Evolutionary conservation across 1,140 invertebrate species (phyloP).

Genomic region (Hesperophylax magnus): DNA sequence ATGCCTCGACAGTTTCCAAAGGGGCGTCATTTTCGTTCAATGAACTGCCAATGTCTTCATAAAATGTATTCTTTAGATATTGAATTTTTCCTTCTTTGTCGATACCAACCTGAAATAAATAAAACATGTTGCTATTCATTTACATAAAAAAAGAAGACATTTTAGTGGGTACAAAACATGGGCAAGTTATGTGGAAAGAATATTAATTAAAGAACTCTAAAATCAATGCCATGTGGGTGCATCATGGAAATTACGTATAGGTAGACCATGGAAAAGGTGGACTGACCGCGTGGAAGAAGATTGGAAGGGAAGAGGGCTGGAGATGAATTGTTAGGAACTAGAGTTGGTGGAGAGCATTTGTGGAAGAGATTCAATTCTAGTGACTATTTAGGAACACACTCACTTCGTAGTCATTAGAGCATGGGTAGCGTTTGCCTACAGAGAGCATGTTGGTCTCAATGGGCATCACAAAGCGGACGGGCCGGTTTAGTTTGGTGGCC

Average conservation of each 20-base stretch:
- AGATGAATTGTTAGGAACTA: not conserved
- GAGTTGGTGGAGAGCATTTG: not conserved
- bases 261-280: too few relatives aligned
- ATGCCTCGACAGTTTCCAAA: constrained; percentile 62
- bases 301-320: not conserved
- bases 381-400: not conserved
- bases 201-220: too few relatives aligned
- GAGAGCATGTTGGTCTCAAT: constrained; percentile 78
- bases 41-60: constrained; percentile 75
- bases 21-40: constrained; percentile 73
- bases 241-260: too few relatives aligned
- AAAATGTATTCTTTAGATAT: constrained; percentile 75
- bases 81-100: constrained; percentile 78
- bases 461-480: constrained; percentile 69
- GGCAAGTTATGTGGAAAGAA: too few relatives aligned
- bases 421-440: constrained; percentile 76
- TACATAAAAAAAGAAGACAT: too few relatives aligned
- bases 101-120: constrained; percentile 73
- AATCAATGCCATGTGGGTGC: too few relatives aligned
- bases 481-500: constrained; percentile 61
- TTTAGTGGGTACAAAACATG: too few relatives aligned
- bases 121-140: not conserved
- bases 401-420: constrained; percentile 77
- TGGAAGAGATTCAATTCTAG: not conserved
- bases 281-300: too few relatives aligned